Evolutionary conservation across 2,797 vertebrate species (phyloP), one percentile per base, ranked within the genome.

Genomic region (Malurus splendens): DNA sequence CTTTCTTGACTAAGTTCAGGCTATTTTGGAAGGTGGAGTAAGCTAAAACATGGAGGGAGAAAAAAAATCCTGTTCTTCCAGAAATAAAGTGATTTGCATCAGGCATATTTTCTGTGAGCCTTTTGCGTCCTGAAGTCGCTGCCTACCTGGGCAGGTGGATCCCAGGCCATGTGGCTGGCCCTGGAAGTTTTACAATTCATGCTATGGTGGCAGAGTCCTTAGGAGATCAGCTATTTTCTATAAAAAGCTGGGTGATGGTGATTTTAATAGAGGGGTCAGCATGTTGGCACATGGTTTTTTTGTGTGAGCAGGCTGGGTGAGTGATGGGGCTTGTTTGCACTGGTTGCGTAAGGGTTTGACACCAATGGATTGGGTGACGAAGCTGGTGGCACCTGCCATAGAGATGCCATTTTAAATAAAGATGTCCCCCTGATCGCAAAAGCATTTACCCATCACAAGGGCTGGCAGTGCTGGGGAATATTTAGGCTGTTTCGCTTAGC

Each of bases 341-440:
- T 0, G 2, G 30, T 89, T 93, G 83, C 45, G 4, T 65, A 83
- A 82, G 93, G 51, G n/a, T 17, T 74, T 89, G 90, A 71, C 90
- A 64, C 32, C 44, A 88, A 45, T 16, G 12, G 72, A 56, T 78
- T 24, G 79, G 61, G 39, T 92, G 61, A 61, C 18, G 14, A 82
- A 79, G 81, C 73, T 79, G 60, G 32, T 57, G 90, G 82, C 87
- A 88, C 84, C 90, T 93, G 94, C 87, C 71, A 5, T 78, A 45
- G 14, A 59, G 88, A 94, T 93, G 65, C 75, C 90, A 47, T 78
- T 86, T 91, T 91, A 93, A 90, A 92, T 90, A 89, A 95, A 94
- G 80, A 90, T 80, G 68, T 85, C 30, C n/a, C 27, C 36, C 75
- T 87, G 91, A 87, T 92, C 81, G 33, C 14, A 3, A 33, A 92